These are phyloP conservation scores for Bathybates hornii DNA, from an alignment of 2,113 vertebrate genomes.

Conservation along the genomic window DNA sequence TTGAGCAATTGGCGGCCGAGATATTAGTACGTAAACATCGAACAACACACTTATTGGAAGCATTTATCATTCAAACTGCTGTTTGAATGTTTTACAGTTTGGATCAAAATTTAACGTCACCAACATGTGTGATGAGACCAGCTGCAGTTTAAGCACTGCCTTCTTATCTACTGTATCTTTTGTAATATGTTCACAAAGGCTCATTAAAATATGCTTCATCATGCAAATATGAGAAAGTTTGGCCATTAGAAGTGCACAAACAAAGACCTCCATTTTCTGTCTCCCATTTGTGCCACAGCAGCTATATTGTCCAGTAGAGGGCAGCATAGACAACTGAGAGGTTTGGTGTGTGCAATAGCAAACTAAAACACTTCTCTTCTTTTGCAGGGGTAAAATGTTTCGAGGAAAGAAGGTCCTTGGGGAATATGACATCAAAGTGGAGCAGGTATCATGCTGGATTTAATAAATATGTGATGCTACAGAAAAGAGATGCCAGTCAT, in stretches of 20 bases:
- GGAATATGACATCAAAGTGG: conserved; percentile 93
- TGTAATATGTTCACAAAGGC: neutral
- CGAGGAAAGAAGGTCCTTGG: conserved; percentile 92
- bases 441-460: conserved; percentile 80
- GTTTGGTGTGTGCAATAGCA: neutral
- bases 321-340: conserved; percentile 58
- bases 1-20: neutral
- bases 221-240: neutral
- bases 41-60: neutral
- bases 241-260: neutral
- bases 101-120: neutral
- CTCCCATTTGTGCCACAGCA: neutral
- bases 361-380: neutral
- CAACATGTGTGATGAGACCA: neutral
- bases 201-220: neutral
- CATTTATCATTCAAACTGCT: neutral
- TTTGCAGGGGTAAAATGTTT: conserved; percentile 88
- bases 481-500: neutral
- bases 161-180: neutral
- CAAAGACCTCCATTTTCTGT: conserved; percentile 45
- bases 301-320: conserved; percentile 61
- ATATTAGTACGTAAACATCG: neutral
- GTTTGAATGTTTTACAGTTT: neutral
- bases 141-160: neutral
- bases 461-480: neutral